Percentiles rank a stretch among this genome's conserved stretches.
phyloP scores from a whole-genome alignment of 2,888 invertebrate genomes.

The Macropis europaea region DNA sequence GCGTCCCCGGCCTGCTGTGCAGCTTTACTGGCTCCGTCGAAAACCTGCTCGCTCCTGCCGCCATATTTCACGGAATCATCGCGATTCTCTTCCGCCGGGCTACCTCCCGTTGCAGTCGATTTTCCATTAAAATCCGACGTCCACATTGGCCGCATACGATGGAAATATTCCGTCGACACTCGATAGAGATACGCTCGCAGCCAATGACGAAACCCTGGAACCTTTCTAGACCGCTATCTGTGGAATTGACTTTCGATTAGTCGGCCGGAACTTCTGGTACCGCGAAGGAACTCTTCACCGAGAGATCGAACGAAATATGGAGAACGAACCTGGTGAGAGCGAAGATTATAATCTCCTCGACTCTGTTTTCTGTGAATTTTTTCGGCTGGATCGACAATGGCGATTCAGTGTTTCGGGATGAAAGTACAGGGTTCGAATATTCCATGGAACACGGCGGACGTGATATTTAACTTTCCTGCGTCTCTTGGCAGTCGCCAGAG shows the following conservation, averaged over 20 bases:
- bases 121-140: constrained; percentile 62
- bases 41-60: constrained; percentile 69
- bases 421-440: neutral
- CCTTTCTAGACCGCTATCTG: constrained; percentile 12
- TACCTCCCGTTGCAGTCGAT: constrained; percentile 48
- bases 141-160: constrained; percentile 42
- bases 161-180: constrained; percentile 33
- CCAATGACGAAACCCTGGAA: constrained; percentile 15
- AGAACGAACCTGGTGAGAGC: too few relatives aligned
- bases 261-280: too few relatives aligned
- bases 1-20: constrained; percentile 56
- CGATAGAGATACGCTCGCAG: constrained; percentile 11
- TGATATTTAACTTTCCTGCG: neutral
- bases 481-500: neutral
- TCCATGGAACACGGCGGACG: neutral
- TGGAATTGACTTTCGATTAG: constrained; percentile 1
- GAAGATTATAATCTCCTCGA: too few relatives aligned
- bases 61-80: constrained; percentile 72
- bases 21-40: constrained; percentile 62
- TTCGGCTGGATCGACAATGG: too few relatives aligned
- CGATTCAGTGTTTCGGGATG: too few relatives aligned
- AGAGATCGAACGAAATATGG: constrained; percentile 1
- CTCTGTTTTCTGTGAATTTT: too few relatives aligned
- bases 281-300: too few relatives aligned
- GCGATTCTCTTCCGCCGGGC: constrained; percentile 60